Base-by-base conservation (phyloP, 2,113 vertebrate species). In the Nycticebus coucang region DNA sequence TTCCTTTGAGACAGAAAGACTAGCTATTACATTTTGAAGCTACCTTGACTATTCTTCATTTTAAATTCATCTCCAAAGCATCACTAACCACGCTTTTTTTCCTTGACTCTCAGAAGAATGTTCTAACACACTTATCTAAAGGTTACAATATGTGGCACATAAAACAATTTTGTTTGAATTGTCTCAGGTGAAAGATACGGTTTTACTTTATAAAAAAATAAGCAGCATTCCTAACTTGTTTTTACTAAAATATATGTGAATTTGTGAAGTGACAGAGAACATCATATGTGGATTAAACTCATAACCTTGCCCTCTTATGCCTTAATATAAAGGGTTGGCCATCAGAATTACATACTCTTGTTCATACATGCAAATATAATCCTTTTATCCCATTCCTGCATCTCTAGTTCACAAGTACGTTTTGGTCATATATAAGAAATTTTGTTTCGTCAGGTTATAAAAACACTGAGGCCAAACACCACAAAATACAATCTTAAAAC, bases 121-220 rank as follows among this genome's bases (percentile, higher is more conserved):
- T 14, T 93, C 93, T 94, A 89, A 71, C 59, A 79, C 68, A 21
- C 18, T 85, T 89, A 89, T 26, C 33, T 89, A 80, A 90, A 96
- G 30, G 13, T 92, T 81, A 89, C n/a, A 96, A 86, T 90, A 87
- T 64, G 24, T 37, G 37, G 6, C 22, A 91, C 41, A 79, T 78
- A 85, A 88, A 87, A n/a, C 28, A 66, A 77, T 82, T 84, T 37
- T 68, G 19, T 90, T 93, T 92, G 71, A 90, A 95, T 86, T 82
- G 41, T 84, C 85, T 77, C n/a, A 79, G 37, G 53, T 89, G 71
- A 92, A 87, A 53, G 9, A 53, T 22, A 62, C n/a, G 19, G 24
- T 59, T 92, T 89, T 69, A 86, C 24, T 94, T 89, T 79, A 53
- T 91, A 30, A 83, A 50, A 50, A 80, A 68, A 7, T 41, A 78